Evolutionary conservation across 2,113 vertebrate species (phyloP).

Genomic region (Gavialis gangeticus): DNA sequence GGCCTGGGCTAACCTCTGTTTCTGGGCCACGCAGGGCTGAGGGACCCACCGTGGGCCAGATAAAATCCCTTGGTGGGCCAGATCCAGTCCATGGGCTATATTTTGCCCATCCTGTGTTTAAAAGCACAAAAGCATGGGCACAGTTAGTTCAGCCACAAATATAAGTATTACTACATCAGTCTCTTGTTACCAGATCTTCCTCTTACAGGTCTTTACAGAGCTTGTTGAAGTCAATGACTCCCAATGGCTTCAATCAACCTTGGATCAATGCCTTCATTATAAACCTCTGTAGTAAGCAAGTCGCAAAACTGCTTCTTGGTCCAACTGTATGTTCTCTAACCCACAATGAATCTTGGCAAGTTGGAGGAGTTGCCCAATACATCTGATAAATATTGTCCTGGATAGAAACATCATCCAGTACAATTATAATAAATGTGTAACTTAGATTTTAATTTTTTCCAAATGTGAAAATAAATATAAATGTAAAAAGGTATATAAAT

Average conservation of each 20-base stretch:
- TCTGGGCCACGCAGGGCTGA: no score
- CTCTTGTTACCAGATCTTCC: neutral
- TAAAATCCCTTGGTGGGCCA: no score
- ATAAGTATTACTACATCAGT: fast-evolving
- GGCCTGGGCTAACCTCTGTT: no score
- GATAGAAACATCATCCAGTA: neutral
- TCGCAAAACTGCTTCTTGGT: constrained; percentile 12
- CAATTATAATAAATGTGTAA: no score
- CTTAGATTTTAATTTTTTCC: no score
- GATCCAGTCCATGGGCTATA: no score
- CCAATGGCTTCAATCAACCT: neutral
- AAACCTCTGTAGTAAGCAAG: neutral
- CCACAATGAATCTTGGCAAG: constrained; percentile 45
- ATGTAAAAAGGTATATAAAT: no score
- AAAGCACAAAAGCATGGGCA: neutral
- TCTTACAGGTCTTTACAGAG: neutral
- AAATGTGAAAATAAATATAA: no score
- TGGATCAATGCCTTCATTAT: neutral
- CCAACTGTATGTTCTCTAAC: neutral
- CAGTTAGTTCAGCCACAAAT: no score
- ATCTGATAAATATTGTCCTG: constrained; percentile 11
- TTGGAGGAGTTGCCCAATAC: constrained; percentile 30
- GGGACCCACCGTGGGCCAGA: no score
- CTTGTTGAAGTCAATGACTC: neutral
- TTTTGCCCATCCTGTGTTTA: no score